Base-by-base conservation (phyloP, 2,797 vertebrate species). In the Chelidonichthys spinosus region DNA sequence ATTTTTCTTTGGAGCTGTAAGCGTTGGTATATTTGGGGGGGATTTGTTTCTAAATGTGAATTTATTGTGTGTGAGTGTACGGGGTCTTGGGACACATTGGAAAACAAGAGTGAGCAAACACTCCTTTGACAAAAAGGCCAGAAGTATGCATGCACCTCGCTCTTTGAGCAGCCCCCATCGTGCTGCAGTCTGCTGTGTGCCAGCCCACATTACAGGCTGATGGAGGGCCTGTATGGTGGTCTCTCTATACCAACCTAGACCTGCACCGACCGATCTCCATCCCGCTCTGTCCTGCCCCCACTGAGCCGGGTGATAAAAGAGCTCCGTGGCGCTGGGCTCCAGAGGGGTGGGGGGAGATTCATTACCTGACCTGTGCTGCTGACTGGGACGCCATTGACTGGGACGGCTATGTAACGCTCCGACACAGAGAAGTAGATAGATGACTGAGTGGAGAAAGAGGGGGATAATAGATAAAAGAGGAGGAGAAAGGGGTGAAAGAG, bases 351-450 rank as follows among this genome's bases (percentile, higher is more conserved):
- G 78, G 76, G 78, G 7, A 78, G 79, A 92, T 83, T 86, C 85
- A 89, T 91, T 86, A 89, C 78, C 82, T 82, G 87, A 87, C 73
- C 81, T 58, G 66, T 65, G 78, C 71, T 77, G 47, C 13, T 7
- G 74, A 88, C 85, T 90, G 85, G 77, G 81, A 86, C 79, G 72
- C 85, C 86, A 71, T 79, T 63, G 79, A 85, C 73, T 79, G 43
- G 79, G 63, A 82, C 79, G 62, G 78, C 81, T 82, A 85, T 15
- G 40, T 67, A 69, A 88, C 89, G 33, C 69, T 88, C 74, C 69
- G 18, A 83, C 82, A 85, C 79, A 80, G 65, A 47, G 73, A 0
- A 72, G 69, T 53, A 83, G 83, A 91, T 83, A 79, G 85, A 91
- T 84, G 81, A 84, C 74, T 60, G 60, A 85, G 79, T 53, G 68